These are phyloP conservation scores for Marronus borbonicus DNA, from an alignment of 2,888 invertebrate species.

Conservation along the genomic window DNA sequence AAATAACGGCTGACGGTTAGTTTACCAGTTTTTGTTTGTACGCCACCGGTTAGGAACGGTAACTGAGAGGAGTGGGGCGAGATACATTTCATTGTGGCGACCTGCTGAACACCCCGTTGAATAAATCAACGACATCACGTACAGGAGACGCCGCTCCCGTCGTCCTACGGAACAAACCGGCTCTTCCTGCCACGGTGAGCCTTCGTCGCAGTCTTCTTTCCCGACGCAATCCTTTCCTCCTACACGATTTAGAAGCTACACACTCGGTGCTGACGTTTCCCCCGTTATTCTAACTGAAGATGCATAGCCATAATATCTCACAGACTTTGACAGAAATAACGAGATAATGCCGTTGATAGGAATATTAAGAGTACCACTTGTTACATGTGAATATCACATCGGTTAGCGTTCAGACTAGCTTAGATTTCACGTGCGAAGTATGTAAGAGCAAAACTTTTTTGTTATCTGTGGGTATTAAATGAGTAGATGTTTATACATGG, in stretches of 20 bases:
- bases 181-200: conserved; percentile 33
- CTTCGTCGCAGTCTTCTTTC: conserved; percentile 8
- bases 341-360: conserved; percentile 32
- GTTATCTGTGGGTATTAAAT: too few species aligned
- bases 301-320: conserved; percentile 35
- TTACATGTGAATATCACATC: conserved; percentile 2
- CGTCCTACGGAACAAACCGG: conserved; percentile 55
- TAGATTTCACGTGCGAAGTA: too few species aligned
- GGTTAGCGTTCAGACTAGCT: too few species aligned
- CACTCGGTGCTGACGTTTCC: conserved; percentile 20
- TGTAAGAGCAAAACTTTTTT: too few species aligned
- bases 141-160: conserved; percentile 51
- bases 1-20: conserved; percentile 60
- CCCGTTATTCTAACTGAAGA: conserved; percentile 36
- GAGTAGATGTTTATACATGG: too few species aligned
- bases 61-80: conserved; percentile 43
- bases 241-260: conserved; percentile 25
- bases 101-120: conserved; percentile 57
- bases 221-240: conserved; percentile 20
- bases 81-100: conserved; percentile 61
- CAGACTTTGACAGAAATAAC: conserved; percentile 27
- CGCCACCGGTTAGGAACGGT: conserved; percentile 27
- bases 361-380: conserved; percentile 19
- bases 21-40: conserved; percentile 60
- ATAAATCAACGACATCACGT: conserved; percentile 61